Conservation (phyloP, 2,113 vertebrate genomes). For the Gnathonemus echidnorhynchus region DNA sequence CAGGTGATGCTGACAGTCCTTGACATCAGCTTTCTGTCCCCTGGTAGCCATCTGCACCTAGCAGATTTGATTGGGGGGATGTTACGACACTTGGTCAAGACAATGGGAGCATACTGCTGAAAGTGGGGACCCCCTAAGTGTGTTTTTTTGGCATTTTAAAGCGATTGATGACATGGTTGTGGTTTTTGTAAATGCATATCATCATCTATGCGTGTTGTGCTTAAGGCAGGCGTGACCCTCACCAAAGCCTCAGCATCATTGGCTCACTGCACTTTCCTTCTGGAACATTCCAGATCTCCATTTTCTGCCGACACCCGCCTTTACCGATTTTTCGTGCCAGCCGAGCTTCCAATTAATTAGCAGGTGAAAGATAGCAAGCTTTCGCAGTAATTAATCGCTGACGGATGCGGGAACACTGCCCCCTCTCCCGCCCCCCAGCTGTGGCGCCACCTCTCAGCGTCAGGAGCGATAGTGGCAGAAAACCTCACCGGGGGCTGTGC, state of each 20-base stretch:
- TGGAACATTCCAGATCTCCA: background rate
- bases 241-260: background rate
- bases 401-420: background rate
- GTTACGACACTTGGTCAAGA: background rate
- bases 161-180: background rate
- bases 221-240: background rate
- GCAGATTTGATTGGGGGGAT: background rate
- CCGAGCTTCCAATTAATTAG: slow-evolving; percentile 15
- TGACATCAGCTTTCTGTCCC: slow-evolving; percentile 3
- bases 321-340: background rate
- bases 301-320: background rate
- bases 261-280: background rate
- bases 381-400: slow-evolving; percentile 17
- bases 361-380: slow-evolving; percentile 3
- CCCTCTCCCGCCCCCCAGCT: slow-evolving; percentile 21
- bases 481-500: slow-evolving; percentile 31
- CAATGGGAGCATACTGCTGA: background rate
- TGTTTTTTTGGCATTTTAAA: background rate
- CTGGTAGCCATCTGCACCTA: slow-evolving; percentile 12
- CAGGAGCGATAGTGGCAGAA: slow-evolving; percentile 42
- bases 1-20: background rate
- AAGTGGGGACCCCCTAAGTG: background rate
- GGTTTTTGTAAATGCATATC: background rate
- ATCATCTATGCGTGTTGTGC: background rate
- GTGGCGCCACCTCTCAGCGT: slow-evolving; percentile 28